Evolutionary conservation across 2,113 vertebrate genomes (phyloP), one percentile per base, ranked within the genome.

Genomic region (Dicentrarchus labrax): DNA sequence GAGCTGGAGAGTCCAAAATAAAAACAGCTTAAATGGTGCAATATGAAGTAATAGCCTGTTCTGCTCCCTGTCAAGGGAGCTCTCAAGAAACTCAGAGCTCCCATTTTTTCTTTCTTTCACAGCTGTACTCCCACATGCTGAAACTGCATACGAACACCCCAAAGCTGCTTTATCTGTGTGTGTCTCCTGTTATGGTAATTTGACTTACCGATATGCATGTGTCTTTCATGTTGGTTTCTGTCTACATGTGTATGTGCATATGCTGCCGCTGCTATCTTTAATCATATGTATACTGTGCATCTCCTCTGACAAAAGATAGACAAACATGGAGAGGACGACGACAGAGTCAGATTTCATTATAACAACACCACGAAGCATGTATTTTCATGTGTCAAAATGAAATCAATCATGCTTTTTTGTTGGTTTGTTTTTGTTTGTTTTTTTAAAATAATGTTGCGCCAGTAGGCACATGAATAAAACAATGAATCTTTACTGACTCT

Each of bases 21-120:
- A 90, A 93, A 93, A 91, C 89, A 87, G 78, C 86, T 85, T 88
- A 92, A 94, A 93, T 93, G 92, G 88, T 89, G 93, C 93, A 94
- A 93, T 93, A 92, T 93, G 91, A 88, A 92, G 94, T 92, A 93
- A 94, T 90, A 90, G 85, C 86, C 86, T 80, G 82, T 88, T 92
- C 88, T 86, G 76, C 76, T 89, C 78, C 22, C 86, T 87, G 92
- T 92, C 93, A 89, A 64, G 88, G 87, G 92, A 91, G 82, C 87
- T 82, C 86, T 92, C 84, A 80, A 78, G 60, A 91, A 88, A 90
- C 91, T 84, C 83, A 67, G 61, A 82, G 83, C 80, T 86, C 53
- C 57, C 41, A 16, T 72, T 73, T 69, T 65, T 60, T 17, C 73
- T 77, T 78, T 69, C 0, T 76, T 61, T 64, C 74, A 72, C 24